Percentiles rank a stretch among this genome's conserved stretches.
Conservation (phyloP, 2,888 invertebrate species). For the Dilophus febrilis region DNA sequence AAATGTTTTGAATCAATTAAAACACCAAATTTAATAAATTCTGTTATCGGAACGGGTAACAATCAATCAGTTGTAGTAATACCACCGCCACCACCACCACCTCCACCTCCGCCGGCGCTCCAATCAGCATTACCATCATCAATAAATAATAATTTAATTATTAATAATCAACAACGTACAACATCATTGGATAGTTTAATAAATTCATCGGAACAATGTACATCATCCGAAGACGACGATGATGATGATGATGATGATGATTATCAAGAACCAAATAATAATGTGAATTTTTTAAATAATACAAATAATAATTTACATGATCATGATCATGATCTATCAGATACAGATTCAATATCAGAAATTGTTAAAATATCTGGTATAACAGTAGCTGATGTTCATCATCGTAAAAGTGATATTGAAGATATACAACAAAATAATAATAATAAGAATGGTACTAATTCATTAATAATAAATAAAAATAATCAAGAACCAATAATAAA, state of each 20-base stretch:
- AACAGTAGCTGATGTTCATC: slow-evolving; percentile 25
- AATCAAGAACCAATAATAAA: slow-evolving; percentile 10
- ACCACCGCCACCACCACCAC: too few species aligned
- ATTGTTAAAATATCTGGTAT: slow-evolving; percentile 33
- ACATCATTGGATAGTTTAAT: slow-evolving; percentile 51
- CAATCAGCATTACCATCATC: slow-evolving; percentile 5
- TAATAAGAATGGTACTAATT: slow-evolving; percentile 14
- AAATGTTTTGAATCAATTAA: slow-evolving; percentile 27
- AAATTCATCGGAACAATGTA: slow-evolving; percentile 46
- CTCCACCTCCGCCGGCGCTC: slow-evolving; percentile 6
- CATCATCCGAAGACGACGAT: slow-evolving; percentile 40
- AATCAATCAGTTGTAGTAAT: too few species aligned
- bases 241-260: not conserved
- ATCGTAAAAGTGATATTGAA: slow-evolving; percentile 24
- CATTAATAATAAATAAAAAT: too few species aligned
- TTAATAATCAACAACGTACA: slow-evolving; percentile 16
- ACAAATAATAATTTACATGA: slow-evolving; percentile 26
- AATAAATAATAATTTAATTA: slow-evolving; percentile 11
- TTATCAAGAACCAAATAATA: slow-evolving; percentile 22
- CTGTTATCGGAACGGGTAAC: too few species aligned
- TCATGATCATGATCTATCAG: slow-evolving; percentile 29
- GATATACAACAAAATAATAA: slow-evolving; percentile 18
- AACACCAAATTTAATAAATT: slow-evolving; percentile 9
- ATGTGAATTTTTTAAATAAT: too few species aligned
- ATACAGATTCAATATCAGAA: slow-evolving; percentile 51